Evolutionary conservation across 2,113 vertebrate genomes (phyloP), one percentile per base, ranked within the genome.

Genomic region (Pangasianodon gigas): DNA sequence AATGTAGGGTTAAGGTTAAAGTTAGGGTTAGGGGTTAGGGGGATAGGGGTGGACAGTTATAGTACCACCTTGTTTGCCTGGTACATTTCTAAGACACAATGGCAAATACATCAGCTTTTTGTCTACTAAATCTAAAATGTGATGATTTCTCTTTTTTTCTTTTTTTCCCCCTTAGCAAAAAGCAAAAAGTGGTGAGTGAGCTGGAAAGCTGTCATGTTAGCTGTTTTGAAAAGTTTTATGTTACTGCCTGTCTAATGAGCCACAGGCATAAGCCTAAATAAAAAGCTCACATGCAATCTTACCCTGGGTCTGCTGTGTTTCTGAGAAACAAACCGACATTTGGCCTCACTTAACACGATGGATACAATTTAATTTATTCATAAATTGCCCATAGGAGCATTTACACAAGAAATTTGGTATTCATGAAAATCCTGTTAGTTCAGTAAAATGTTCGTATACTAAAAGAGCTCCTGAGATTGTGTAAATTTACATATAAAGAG

Each of bases 211-310:
- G 26, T 48, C 46, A 80, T n/a, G 46, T 80, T 80, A 80, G 16
- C n/a, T 80, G 44, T 80, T 80, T 77, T 77, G 74, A 77, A 74
- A 46, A 29, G 77, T 52, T 80, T 29, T 80, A 52, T 80, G 26
- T 51, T 48, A 29, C 77, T 80, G 77, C 46, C 18, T 77, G 74
- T 52, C 24, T 52, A 80, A 26, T 80, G 26, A 80, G 24, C 77
- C 77, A 80, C 24, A 51, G 46, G 48, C 26, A 80, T 10, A 80
- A 80, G 3, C 48, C 5, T 11, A 48, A 51, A 48, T 79, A 79
- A 51, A 52, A 80, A 52, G 2, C 46, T n/a, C 46, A 80, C 46
- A 48, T 46, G 41, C 19, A 75, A 77, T 48, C 21, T 77, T 77
- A 48, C 9, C 41, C 11, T 51, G 26, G 26, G 21, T 51, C 24